These are phyloP conservation scores for Rhyacophila evoluta DNA, from an alignment of 2,888 invertebrate genomes.

Conservation along the genomic window DNA sequence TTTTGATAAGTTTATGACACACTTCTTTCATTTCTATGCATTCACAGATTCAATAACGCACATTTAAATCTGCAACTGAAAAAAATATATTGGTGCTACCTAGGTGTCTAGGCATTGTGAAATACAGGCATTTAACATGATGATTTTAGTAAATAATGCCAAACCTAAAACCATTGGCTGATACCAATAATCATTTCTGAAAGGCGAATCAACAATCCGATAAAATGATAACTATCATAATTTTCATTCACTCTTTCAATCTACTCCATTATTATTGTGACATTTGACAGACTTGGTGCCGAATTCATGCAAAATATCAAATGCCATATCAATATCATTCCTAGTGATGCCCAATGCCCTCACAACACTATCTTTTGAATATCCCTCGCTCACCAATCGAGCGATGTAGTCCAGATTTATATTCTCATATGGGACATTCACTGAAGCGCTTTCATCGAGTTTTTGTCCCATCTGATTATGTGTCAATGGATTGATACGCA, in stretches of 20 bases:
- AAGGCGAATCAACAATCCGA: slow-evolving; percentile 14
- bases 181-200: background rate
- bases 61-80: too few relatives aligned
- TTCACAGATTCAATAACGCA: too few relatives aligned
- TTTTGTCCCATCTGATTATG: slow-evolving; percentile 68
- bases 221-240: background rate
- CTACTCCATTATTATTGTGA: slow-evolving; percentile 51
- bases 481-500: slow-evolving; percentile 64
- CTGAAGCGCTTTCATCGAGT: slow-evolving; percentile 61
- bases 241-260: slow-evolving; percentile 31
- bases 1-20: too few relatives aligned
- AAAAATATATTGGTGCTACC: too few relatives aligned
- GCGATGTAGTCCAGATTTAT: slow-evolving; percentile 93
- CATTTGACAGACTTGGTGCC: slow-evolving; percentile 70
- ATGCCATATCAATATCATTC: slow-evolving; percentile 95
- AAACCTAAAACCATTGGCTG: background rate
- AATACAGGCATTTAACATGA: background rate
- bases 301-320: slow-evolving; percentile 93
- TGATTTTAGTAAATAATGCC: background rate
- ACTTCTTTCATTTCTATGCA: too few relatives aligned
- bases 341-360: slow-evolving; percentile 92
- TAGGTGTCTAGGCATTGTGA: too few relatives aligned
- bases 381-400: slow-evolving; percentile 89
- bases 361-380: slow-evolving; percentile 90
- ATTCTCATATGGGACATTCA: slow-evolving; percentile 82